Percentiles rank a stretch among this genome's conserved stretches.
Conservation (phyloP, 2,888 invertebrate genomes). For the Ischnura elegans region DNA sequence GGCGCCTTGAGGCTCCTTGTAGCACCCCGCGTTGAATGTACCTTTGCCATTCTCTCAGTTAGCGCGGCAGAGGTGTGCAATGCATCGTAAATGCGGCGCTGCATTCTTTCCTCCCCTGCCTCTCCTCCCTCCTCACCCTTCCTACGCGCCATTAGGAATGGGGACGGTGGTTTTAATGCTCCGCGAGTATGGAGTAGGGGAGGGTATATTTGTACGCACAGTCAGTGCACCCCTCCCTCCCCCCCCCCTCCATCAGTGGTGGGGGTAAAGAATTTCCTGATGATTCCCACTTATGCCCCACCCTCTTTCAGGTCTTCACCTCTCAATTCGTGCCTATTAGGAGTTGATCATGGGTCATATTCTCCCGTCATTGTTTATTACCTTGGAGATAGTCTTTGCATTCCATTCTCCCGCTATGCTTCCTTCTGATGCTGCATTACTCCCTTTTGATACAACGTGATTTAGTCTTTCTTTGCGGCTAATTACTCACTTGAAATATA, state of each 20-base stretch:
- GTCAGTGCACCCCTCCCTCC: too few relatives aligned
- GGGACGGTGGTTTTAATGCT: neutral
- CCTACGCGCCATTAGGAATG: neutral
- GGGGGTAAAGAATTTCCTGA: neutral
- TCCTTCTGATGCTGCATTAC: too few relatives aligned
- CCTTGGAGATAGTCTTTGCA: too few relatives aligned
- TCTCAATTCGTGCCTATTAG: too few relatives aligned
- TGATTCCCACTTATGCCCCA: neutral
- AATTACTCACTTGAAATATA: too few relatives aligned
- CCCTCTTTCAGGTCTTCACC: neutral
- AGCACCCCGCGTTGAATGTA: neutral
- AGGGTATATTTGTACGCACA: too few relatives aligned
- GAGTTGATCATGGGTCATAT: too few relatives aligned
- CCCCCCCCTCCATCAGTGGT: neutral
- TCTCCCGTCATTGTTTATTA: too few relatives aligned
- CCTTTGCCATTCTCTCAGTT: neutral
- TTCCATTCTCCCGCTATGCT: too few relatives aligned
- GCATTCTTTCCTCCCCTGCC: neutral
- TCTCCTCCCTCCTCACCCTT: neutral
- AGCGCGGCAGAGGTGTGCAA: neutral
- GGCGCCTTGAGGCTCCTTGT: neutral
- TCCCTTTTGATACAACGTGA: too few relatives aligned
- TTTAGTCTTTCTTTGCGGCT: too few relatives aligned
- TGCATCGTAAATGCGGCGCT: neutral
- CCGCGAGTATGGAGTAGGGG: too few relatives aligned